Evolutionary conservation across 2,797 vertebrate genomes (phyloP), one percentile per base, ranked within the genome.

Genomic region (Manis crassicaudata): DNA sequence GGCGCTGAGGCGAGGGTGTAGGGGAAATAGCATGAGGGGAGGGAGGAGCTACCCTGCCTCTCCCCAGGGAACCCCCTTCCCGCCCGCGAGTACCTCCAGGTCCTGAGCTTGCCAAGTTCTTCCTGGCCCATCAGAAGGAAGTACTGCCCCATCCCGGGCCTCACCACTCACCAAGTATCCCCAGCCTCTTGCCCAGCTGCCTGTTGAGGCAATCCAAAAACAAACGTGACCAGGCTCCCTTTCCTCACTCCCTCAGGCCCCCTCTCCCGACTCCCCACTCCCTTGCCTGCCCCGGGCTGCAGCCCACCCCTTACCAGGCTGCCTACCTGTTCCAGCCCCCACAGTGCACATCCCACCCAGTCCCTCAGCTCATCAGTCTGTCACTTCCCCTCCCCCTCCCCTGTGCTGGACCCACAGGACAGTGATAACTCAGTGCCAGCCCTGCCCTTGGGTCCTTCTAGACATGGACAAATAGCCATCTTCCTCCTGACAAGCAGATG

Each of bases 401-500:
- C 67, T 68, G 46, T 43, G 23, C 82, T 72, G 72, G 46, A 25
- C 81, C 43, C 2, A 7, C 58, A 52, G 60, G 52, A 88, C 68
- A 46, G 73, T 0, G 18, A 7, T 25, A 65, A 67, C 68, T 91
- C 65, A 72, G 65, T 50, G 50, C 72, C 76, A 92, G 72, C 72
- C 52, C 88, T 94, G 84, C 68, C 87, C 67, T 58, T 0, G 0
- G 56, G 92, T 91, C 84, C 84, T 92, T 50, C 56, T 43, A 83
- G 90, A 91, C 32, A 10, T 3, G 6, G 27, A 95, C 85, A 96
- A 95, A 97, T 92, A 96, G 92, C 84, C 72, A 18, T 79, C 95
- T 95, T 97, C 95, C 32, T 3, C 88, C 86, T 94, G 97, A 98
- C 96, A 96, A 0, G 0, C 76, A 96, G 94, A 97, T 98, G 94